A percentile compares a stretch with the other conserved stretches of the same genome.
Conservation (phyloP, 2,888 invertebrate genomes). For the Agriopis leucophaearia region DNA sequence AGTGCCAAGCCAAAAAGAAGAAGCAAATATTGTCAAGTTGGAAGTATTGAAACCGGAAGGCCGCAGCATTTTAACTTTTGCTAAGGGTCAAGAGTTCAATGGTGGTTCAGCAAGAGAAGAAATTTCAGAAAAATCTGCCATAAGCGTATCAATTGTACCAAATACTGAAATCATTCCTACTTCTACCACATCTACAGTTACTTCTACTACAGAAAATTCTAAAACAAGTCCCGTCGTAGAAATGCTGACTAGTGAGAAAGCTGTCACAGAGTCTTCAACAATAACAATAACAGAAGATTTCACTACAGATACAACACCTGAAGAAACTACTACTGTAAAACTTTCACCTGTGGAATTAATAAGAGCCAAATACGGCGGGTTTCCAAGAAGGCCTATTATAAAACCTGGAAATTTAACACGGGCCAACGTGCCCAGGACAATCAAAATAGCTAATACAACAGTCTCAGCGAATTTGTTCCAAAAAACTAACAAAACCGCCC, state of each 20-base stretch:
- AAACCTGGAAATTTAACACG: conserved; percentile 72
- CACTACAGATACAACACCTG: conserved; percentile 63
- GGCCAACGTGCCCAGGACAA: conserved; percentile 43
- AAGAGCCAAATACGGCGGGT: conserved; percentile 71
- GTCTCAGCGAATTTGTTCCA: conserved; percentile 58
- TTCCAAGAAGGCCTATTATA: conserved; percentile 72
- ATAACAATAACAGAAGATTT: conserved; percentile 49
- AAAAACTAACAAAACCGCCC: conserved; percentile 71
- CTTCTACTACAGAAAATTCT: conserved; percentile 42
- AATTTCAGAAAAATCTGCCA: conserved; percentile 61
- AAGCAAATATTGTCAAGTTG: conserved; percentile 68
- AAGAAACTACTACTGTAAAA: conserved; percentile 70
- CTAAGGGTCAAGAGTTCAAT: conserved; percentile 75
- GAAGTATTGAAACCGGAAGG: conserved; percentile 70
- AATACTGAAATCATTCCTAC: conserved; percentile 45
- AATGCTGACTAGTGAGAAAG: conserved; percentile 50
- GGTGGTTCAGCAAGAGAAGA: conserved; percentile 65
- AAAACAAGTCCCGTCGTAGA: conserved; percentile 54
- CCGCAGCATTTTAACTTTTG: conserved; percentile 71
- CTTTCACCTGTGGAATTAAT: conserved; percentile 68
- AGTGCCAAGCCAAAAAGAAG: conserved; percentile 65
- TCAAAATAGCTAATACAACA: conserved; percentile 68
- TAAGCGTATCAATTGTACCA: conserved; percentile 64
- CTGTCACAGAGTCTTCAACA: conserved; percentile 57
- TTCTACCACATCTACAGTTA: conserved; percentile 48